phyloP scores from a whole-genome alignment of 2,797 vertebrate species.

The Arnoldichthys spilopterus region DNA sequence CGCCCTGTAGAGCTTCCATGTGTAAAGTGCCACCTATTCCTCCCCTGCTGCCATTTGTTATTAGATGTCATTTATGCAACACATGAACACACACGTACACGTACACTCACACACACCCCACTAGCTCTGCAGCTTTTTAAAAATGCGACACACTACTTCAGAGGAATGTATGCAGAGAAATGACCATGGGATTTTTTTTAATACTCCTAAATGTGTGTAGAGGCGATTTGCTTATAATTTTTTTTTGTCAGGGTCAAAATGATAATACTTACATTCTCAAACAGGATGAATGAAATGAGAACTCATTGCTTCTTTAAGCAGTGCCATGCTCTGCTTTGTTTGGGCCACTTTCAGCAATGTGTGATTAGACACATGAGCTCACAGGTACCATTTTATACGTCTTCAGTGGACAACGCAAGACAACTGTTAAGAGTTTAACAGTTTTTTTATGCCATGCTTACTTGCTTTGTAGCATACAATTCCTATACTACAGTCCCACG shows the following conservation, averaged over 20 bases:
- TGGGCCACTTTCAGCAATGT: background rate
- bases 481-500: background rate
- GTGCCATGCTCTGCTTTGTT: background rate
- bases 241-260: background rate
- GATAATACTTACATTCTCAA: background rate
- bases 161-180: conserved; percentile 14
- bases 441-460: no score
- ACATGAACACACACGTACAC: background rate
- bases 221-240: no score
- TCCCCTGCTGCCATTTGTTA: background rate
- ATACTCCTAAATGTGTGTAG: background rate
- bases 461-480: background rate
- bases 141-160: background rate
- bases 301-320: background rate
- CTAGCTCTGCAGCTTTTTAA: conserved; percentile 18
- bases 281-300: background rate
- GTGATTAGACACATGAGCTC: background rate
- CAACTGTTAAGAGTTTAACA: no score
- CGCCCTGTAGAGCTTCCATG: background rate
- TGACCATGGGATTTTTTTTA: conserved; percentile 1
- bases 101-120: background rate
- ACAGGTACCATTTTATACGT: background rate
- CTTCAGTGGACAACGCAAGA: no score
- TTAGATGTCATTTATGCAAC: conserved; percentile 5
- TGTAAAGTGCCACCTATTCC: background rate